Evolutionary conservation across 2,888 invertebrate species (phyloP), one percentile per base, ranked within the genome.

Genomic region (Drosophila yooni): DNA sequence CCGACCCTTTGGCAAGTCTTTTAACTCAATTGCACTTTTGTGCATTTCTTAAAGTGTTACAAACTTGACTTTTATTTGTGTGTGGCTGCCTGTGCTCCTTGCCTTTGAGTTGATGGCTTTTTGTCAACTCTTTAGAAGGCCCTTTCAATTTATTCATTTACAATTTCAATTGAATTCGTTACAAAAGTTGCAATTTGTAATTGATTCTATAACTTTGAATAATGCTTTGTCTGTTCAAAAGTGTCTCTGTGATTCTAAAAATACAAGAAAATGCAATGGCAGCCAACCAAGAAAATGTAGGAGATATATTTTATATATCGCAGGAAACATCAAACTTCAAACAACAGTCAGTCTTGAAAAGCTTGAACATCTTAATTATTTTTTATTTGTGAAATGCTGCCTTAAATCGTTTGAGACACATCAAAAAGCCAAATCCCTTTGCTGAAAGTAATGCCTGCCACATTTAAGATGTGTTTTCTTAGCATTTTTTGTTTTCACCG

Each of bases 11-110:
- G 72, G 62, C 75, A 70, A 76, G 62, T 81, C 78, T 68, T 90
- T 90, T 72, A 78, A 81, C 69, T 81, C 81, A 90, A 86, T 86
- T 90, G 83, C 86, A 86, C 86, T 90, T 86, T 80, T 85, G 81
- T 85, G 86, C 77, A 84, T 68, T 89, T 79, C 76, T 67, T 70
- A 64, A 74, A 72, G 33, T 46, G 48, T 56, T 43, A 43, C 62
- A 73, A 51, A 40, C 34, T 63, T 52, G 54, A 34, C 13, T 6
- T 46, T 27, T 51, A 38, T 61, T 51, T 53, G 11, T 62, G 46
- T 50, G 54, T 63, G 36, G 13, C 46, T 46, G 29, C 53, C 46
- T 48, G 61, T 51, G 34, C 25, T 31, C 10, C 10, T 48, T 11
- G 27, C 27, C 36, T 51, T 34, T 64, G 58, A 62, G 53, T 48